Percentiles rank a stretch among this genome's conserved stretches.
phyloP scores from a whole-genome alignment of 2,113 vertebrate genomes.

The Zootoca vivipara region DNA sequence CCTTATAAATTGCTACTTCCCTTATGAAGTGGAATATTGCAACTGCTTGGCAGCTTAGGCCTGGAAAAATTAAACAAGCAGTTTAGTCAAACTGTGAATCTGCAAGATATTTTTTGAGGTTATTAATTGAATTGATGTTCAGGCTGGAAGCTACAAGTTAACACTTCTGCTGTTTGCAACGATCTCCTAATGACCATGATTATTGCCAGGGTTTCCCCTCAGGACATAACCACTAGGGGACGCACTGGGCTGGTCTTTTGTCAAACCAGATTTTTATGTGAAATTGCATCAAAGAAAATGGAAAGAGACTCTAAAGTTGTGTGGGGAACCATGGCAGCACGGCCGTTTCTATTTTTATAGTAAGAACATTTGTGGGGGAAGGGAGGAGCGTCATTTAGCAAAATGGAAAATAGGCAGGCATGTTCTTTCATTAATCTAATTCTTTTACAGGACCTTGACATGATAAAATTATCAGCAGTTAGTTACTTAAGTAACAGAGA shows the following conservation, averaged over 20 bases:
- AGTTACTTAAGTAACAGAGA: constrained; percentile 28
- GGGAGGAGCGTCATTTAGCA: not conserved
- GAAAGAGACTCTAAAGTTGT: constrained; percentile 54
- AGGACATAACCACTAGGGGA: constrained; percentile 57
- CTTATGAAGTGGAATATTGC: not conserved
- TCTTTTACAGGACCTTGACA: constrained; percentile 43
- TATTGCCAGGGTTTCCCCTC: accelerated
- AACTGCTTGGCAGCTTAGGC: not conserved
- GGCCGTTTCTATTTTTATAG: constrained; percentile 77
- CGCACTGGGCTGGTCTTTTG: constrained; percentile 53
- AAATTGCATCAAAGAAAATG: constrained; percentile 52
- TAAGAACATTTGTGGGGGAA: constrained; percentile 58
- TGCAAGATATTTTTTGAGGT: not conserved
- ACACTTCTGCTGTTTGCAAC: not conserved
- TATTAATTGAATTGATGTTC: not conserved
- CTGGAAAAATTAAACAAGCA: constrained; percentile 1
- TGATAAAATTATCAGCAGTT: constrained; percentile 6
- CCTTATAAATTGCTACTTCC: not conserved
- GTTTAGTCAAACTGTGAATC: not conserved
- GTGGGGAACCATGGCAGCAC: constrained; percentile 71
- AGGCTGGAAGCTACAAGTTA: not conserved
- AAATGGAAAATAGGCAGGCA: constrained; percentile 19
- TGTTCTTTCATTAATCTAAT: constrained; percentile 42
- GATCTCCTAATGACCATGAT: not conserved
- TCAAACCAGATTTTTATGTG: not conserved